phyloP scores from a whole-genome alignment of 1,140 invertebrate species.

The Sinella curviseta region DNA sequence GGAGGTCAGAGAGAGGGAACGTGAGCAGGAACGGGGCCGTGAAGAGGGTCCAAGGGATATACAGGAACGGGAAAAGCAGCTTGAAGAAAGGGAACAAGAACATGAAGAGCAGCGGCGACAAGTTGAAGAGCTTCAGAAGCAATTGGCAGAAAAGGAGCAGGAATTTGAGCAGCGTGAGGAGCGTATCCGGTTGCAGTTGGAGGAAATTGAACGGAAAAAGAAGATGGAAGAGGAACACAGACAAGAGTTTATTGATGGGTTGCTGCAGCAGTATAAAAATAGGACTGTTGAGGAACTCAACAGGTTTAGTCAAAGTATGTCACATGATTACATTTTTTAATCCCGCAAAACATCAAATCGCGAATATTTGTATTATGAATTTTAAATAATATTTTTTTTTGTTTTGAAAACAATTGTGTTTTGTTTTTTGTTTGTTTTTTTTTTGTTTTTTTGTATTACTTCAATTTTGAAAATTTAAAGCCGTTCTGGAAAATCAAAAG shows the following conservation, averaged over 20 bases:
- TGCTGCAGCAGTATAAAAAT: slow-evolving; percentile 1
- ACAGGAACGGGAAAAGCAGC: neutral
- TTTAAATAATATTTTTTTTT: too few relatives aligned
- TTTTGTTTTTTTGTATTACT: too few relatives aligned
- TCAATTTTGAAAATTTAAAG: too few relatives aligned
- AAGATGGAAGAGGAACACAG: neutral
- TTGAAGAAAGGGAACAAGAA: neutral
- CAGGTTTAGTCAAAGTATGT: neutral
- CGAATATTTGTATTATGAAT: too few relatives aligned
- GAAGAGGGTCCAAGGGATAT: too few relatives aligned
- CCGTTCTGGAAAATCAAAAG: neutral
- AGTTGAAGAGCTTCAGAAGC: neutral
- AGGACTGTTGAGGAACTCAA: slow-evolving; percentile 16
- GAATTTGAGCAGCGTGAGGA: neutral
- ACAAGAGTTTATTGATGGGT: slow-evolving; percentile 10
- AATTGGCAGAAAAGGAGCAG: slow-evolving; percentile 11
- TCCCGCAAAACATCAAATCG: too few relatives aligned
- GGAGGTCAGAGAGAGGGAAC: too few relatives aligned
- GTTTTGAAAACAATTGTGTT: too few relatives aligned
- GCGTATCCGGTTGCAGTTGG: neutral
- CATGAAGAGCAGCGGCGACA: neutral
- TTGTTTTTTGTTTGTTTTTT: too few relatives aligned
- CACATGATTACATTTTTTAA: too few relatives aligned
- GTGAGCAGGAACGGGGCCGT: too few relatives aligned
- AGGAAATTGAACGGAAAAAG: neutral